Evolutionary conservation across 2,888 invertebrate species (phyloP), one percentile per base, ranked within the genome.

Genomic region (Leptothorax acervorum): DNA sequence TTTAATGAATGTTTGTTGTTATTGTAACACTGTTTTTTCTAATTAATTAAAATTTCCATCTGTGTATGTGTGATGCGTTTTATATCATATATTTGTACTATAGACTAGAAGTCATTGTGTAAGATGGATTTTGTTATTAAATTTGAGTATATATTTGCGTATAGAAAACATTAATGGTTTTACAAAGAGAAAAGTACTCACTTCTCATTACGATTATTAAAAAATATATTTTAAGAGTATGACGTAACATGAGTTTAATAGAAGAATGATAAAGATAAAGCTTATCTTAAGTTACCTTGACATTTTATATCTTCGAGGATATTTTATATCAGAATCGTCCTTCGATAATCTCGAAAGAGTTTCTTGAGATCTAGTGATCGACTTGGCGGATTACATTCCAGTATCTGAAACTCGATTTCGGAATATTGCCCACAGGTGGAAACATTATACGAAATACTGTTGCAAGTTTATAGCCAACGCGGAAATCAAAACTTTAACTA

Each of bases 401-500:
- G 3, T 63, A 51, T 39, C n/a, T 48, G 48, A 3, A 63, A 75
- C 35, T 76, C 39, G 28, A 76, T 76, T 76, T 63, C 51, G 39
- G 51, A 15, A 39, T 15, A 75, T 75, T 75, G 63, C 31, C 60
- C 48, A 15, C 35, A 48, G n/a, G 31, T 9, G 45, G 18, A 15
- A 75, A 51, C 23, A 6, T 63, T 53, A 75, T 63, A 11, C 23
- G 51, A 62, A 42, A 51, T 63, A 48, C 3, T 39, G 9, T 48
- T 15, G 51, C 35, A 15, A 3, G 35, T 63, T 53, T 63, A 51
- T 6, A 39, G 23, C 51, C 11, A 15, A 51, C 12, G 45, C 60
- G 63, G 35, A 76, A 76, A 76, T 76, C 63, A 63, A 63, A 51
- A 39, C 39, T 63, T 63, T 28, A 51, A 75, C 35, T 48, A 48